Conservation (phyloP, 2,888 invertebrate genomes). For the Merodon equestris region DNA sequence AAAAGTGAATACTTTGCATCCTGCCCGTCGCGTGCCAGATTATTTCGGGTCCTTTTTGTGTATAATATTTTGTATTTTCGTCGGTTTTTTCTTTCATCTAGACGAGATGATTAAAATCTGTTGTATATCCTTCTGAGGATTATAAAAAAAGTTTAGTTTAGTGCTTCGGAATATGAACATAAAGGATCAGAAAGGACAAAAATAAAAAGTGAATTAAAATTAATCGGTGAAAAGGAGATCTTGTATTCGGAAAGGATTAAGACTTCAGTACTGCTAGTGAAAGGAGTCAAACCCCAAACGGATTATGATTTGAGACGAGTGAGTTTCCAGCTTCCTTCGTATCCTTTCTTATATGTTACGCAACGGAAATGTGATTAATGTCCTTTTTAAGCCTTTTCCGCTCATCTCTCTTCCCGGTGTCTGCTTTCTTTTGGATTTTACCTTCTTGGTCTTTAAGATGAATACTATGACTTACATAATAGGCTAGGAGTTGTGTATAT, state of each 20-base stretch:
- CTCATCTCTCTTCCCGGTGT: no score
- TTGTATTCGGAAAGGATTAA: constrained; percentile 11
- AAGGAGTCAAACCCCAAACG: constrained; percentile 41
- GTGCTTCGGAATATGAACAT: constrained; percentile 21
- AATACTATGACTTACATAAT: constrained; percentile 63
- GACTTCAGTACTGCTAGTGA: not conserved
- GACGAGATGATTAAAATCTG: constrained; percentile 42
- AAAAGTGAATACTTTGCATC: no score
- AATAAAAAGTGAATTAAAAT: not conserved
- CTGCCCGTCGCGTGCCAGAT: no score
- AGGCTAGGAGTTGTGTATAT: constrained; percentile 55
- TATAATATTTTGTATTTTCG: no score
- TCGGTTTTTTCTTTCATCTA: no score
- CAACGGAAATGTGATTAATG: constrained; percentile 43
- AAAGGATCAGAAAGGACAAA: no score
- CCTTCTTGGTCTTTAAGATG: no score
- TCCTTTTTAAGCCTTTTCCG: constrained; percentile 7
- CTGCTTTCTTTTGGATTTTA: no score
- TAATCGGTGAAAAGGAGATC: not conserved
- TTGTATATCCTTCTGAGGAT: constrained; percentile 35
- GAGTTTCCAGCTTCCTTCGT: no score
- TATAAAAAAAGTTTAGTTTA: constrained; percentile 4
- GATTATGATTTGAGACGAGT: constrained; percentile 66
- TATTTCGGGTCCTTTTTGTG: no score
- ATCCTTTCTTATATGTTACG: constrained; percentile 49